Evolutionary conservation across 2,888 invertebrate species (phyloP), one percentile per base, ranked within the genome.

Genomic region (Nymphalis polychloros): DNA sequence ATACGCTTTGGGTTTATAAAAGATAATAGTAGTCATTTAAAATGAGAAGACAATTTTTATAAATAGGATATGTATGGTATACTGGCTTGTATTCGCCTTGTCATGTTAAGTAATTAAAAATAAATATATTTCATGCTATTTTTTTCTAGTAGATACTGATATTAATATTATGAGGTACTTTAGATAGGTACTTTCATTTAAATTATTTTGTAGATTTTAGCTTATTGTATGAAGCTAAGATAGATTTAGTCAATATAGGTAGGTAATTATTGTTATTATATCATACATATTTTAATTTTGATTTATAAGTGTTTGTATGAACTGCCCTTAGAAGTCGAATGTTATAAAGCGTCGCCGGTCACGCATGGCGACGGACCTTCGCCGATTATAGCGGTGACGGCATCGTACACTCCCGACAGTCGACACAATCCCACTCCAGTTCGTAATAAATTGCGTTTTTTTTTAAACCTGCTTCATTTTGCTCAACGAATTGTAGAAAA

Each of bases 321-420:
- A 67, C 46, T 68, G 75, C 73, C 69, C 73, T 70, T 70, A 74
- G 67, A 63, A 64, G 41, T 67, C 63, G 72, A 66, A 66, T 60
- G 66, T 66, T 66, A 75, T 64, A 66, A 70, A 71, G 69, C 73
- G 76, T 74, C 76, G 77, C 62, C 75, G 78, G 79, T 79, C 80
- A 78, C 82, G 80, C 79, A 80, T 78, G 80, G 73, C 78, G 78
- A 79, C 83, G 80, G 88, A 84, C 89, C 89, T 89, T 88, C 85
- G 84, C 79, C 83, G 83, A 78, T 84, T 86, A 87, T 89, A 90
- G 90, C 89, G 91, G 80, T 92, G 92, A 92, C 91, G 89, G 80
- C 87, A 91, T 88, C 84, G 79, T 78, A 72, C 78, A 76, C 80
- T 81, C 81, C 83, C 81, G 77, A 23, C 23, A 23, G 23, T 23